phyloP scores from a whole-genome alignment of 2,888 invertebrate genomes.

The Folsomia candida region DNA sequence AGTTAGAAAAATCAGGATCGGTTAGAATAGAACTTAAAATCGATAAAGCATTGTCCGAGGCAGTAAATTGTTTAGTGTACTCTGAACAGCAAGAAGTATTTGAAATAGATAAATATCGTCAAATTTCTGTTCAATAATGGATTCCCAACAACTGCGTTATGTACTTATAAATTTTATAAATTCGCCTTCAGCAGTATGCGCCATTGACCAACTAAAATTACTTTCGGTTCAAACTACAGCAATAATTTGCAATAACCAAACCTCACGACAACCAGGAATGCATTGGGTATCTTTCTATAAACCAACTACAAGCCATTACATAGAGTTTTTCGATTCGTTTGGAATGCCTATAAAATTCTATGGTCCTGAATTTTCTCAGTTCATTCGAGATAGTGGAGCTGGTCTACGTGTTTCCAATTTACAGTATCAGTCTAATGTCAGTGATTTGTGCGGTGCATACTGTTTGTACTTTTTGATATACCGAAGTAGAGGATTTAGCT shows the following conservation, averaged over 20 bases:
- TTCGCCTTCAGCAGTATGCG: constrained; percentile 6
- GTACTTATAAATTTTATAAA: background rate
- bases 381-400: background rate
- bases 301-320: background rate
- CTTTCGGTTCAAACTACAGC: background rate
- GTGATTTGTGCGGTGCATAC: constrained; percentile 15
- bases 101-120: constrained; percentile 28
- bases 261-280: background rate
- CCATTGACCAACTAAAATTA: constrained; percentile 15
- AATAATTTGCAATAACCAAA: constrained; percentile 15
- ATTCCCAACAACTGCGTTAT: constrained; percentile 21
- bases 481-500: background rate
- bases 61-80: constrained; percentile 31
- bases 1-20: constrained; percentile 24
- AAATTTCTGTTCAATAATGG: constrained; percentile 22
- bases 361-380: background rate
- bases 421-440: background rate
- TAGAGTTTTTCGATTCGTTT: constrained; percentile 27
- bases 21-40: constrained; percentile 31
- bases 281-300: constrained; percentile 22
- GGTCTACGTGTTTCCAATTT: background rate
- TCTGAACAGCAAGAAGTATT: constrained; percentile 29
- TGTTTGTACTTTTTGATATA: constrained; percentile 15
- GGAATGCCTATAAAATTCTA: constrained; percentile 15
- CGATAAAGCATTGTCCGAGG: constrained; percentile 18